Base-by-base conservation (phyloP, 2,888 invertebrate species). In the Tupiocoris notatus region DNA sequence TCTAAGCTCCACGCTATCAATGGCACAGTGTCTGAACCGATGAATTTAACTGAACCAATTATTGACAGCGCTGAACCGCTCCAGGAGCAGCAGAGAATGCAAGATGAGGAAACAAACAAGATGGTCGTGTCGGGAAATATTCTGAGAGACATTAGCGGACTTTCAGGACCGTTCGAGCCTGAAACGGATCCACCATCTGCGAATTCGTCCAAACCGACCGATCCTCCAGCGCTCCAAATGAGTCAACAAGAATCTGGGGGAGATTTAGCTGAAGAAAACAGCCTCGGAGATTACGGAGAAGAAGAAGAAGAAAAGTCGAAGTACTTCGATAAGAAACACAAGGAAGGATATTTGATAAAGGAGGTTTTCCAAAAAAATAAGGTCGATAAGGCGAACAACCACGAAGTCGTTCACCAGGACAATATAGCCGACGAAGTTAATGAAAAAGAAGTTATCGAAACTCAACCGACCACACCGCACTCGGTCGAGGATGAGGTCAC, bases 361-460 rank as follows among this genome's bases (percentile, higher is more conserved):
- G 75, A 75, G 57, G 12, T 21, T 16, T 17, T 1, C 6, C 25
- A 39, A 22, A 73, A 62, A 63, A 62, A 12, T 3, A 73, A 61
- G 62, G 3, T 62, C 54, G 73, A 73, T 6, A 73, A 73, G 18
- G 17, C 24, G 17, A 25, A 61, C 1, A 39, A 25, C 24, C 73
- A 20, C 18, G 20, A 56, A n/a, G 56, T 39, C 16, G 21, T 66
- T 23, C 65, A 64, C 39, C 75, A 64, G 9, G 75, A 75, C 21
- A 75, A 75, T 25, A 18, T 75, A 20, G 75, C 75, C 9, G 75
- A 75, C 57, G 75, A 75, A 18, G 75, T 64, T 1, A 75, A 23
- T 17, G 65, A 66, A 23, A 65, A 65, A 57, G 75, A 75, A 65
- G 65, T 75, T 16, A 56, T 65, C 23, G 75, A 75, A 57, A 65